These are phyloP conservation scores for Pitta sordida DNA, from an alignment of 2,113 vertebrate genomes.

Conservation along the genomic window DNA sequence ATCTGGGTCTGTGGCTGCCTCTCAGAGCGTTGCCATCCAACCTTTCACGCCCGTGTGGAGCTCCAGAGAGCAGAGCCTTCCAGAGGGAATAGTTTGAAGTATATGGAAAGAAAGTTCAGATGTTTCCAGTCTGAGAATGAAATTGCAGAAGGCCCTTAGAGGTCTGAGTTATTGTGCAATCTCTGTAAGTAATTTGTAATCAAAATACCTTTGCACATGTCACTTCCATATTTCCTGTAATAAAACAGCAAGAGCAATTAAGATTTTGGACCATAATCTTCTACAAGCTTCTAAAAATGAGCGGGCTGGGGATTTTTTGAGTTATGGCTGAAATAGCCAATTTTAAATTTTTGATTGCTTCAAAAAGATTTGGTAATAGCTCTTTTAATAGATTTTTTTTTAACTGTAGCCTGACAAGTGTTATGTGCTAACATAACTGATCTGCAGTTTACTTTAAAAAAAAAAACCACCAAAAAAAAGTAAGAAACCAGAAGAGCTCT, in stretches of 20 bases:
- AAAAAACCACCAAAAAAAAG: background rate
- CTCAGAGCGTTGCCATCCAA: background rate
- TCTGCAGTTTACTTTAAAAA: background rate
- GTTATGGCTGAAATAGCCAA: background rate
- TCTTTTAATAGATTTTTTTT: background rate
- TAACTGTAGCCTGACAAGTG: background rate
- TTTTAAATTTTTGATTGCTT: background rate
- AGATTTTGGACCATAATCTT: constrained; percentile 51
- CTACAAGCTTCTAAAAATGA: constrained; percentile 36
- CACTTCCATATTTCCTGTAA: constrained; percentile 65
- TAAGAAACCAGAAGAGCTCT: background rate
- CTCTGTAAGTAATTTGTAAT: constrained; percentile 67
- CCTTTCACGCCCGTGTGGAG: fast-evolving
- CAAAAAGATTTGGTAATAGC: background rate
- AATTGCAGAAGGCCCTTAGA: constrained; percentile 60
- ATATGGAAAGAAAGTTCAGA: constrained; percentile 38
- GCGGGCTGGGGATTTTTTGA: background rate
- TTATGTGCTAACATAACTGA: background rate
- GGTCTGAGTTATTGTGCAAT: constrained; percentile 62
- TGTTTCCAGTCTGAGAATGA: constrained; percentile 48
- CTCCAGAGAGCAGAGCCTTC: background rate
- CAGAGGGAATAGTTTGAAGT: background rate
- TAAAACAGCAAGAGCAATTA: constrained; percentile 67
- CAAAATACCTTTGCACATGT: constrained; percentile 66
- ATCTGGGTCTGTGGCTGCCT: background rate